phyloP scores from a whole-genome alignment of 2,113 vertebrate species.

The Aegithalos caudatus region DNA sequence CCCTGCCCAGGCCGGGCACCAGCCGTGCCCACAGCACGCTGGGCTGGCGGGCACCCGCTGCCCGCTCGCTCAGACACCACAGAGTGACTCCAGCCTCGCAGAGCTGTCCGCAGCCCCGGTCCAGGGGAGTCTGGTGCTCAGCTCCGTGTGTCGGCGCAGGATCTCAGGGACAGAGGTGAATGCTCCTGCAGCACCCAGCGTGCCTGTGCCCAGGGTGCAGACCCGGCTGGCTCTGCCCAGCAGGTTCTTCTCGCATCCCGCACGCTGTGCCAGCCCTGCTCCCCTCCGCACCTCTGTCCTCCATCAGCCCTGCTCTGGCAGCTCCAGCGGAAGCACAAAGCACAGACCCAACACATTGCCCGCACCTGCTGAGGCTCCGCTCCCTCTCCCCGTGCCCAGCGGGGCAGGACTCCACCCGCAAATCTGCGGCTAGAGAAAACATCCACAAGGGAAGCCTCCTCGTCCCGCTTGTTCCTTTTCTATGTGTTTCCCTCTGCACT shows the following conservation, averaged over 20 bases:
- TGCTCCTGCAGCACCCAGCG: background rate
- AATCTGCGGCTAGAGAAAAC: background rate
- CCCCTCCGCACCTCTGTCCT: rapidly evolving
- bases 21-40: rapidly evolving
- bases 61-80: rapidly evolving
- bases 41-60: rapidly evolving
- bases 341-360: background rate
- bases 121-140: background rate
- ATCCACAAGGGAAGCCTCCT: background rate
- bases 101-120: background rate
- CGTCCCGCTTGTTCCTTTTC: background rate
- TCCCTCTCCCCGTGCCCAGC: background rate
- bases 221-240: background rate
- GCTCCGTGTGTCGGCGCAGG: rapidly evolving
- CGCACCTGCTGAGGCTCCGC: background rate
- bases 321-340: background rate
- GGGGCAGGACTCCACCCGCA: background rate
- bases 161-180: background rate
- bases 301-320: background rate
- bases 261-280: background rate
- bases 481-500: background rate
- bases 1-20: background rate
- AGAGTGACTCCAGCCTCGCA: rapidly evolving
- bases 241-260: background rate
- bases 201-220: background rate